phyloP scores from a whole-genome alignment of 53 echinoderm and acorn worm species.

The Mesocentrotus franciscanus region DNA sequence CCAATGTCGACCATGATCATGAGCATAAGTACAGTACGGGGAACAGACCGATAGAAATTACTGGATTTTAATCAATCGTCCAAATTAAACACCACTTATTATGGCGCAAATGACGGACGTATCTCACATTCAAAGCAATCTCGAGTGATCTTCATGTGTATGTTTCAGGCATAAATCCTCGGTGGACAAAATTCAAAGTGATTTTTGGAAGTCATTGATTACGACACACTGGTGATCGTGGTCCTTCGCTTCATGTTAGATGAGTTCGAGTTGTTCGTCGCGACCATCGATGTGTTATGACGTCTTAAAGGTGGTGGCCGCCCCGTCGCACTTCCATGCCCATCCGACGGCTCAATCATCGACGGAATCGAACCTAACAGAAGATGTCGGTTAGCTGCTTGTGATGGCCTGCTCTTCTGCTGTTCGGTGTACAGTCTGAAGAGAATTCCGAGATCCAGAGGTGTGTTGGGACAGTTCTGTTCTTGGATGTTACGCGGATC shows the following conservation, averaged over 20 bases:
- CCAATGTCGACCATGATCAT: not conserved
- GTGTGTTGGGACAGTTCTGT: not conserved
- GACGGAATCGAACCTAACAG: constrained; percentile 4
- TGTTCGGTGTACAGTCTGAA: constrained; percentile 60
- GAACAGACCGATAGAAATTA: too few relatives aligned
- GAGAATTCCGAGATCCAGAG: constrained; percentile 48
- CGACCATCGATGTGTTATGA: not conserved
- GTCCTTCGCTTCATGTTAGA: constrained; percentile 18
- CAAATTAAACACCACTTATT: not conserved
- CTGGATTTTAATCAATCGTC: too few relatives aligned
- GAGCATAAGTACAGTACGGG: too few relatives aligned
- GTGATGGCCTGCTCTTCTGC: constrained; percentile 55
- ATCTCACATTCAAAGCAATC: too few relatives aligned
- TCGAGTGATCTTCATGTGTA: not conserved
- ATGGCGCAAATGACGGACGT: not conserved
- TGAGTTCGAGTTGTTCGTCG: not conserved
- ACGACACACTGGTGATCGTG: constrained; percentile 12
- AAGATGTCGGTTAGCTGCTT: constrained; percentile 32
- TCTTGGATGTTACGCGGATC: not conserved
- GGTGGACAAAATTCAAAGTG: not conserved
- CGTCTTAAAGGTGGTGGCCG: constrained; percentile 27
- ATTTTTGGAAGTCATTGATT: not conserved
- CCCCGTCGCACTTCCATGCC: not conserved
- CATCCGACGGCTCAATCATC: constrained; percentile 44
- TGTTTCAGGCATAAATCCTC: not conserved